Base-by-base conservation (phyloP, 2,888 invertebrate species). In the Caenorhabditis sinica region DNA sequence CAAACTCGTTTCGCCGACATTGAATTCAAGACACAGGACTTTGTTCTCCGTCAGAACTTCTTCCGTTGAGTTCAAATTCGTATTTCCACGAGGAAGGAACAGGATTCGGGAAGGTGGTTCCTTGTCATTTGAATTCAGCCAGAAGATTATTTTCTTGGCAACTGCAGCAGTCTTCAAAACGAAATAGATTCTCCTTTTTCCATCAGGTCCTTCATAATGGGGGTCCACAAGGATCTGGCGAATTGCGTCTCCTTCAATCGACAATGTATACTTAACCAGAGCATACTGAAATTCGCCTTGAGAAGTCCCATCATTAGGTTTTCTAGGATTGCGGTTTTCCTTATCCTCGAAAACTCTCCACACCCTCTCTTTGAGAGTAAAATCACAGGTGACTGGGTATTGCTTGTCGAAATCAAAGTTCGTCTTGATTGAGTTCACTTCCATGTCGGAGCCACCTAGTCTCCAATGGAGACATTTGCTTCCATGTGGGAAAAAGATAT, bases 21-120 rank as follows among this genome's bases (percentile, higher is more conserved):
- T 30, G 33, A 72, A 65, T 9, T 79, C 79, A 20, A 71, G 6
- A 20, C 79, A 72, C 9, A 79, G 58, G 2, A 79, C 25, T 28
- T 17, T 30, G 23, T 72, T 79, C 9, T 79, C 79, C 0, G 71
- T 72, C 17, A 79, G 30, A 15, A 63, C 72, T 43, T 43, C 23
- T 30, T 30, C 40, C n/a, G 43, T 20, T 6, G 77, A 51, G 1
- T 8, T n/a, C 11, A n/a, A 13, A 2, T 28, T 28, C 6, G 17
- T 25, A 28, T 23, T 8, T 33, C 68, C 76, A 51, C 60, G 60
- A 1, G 30, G 36, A 20, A 76, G 20, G 4, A 69, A n/a, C 1
- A 69, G 11, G 1, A 40, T 9, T 61, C 69, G 49, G 9, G 15
- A 45, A 17, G 45, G 17, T 5, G 49, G 49, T 20, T 5, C 1